These are phyloP conservation scores for Falco naumanni DNA, from an alignment of 2,797 vertebrate species.

Conservation along the genomic window DNA sequence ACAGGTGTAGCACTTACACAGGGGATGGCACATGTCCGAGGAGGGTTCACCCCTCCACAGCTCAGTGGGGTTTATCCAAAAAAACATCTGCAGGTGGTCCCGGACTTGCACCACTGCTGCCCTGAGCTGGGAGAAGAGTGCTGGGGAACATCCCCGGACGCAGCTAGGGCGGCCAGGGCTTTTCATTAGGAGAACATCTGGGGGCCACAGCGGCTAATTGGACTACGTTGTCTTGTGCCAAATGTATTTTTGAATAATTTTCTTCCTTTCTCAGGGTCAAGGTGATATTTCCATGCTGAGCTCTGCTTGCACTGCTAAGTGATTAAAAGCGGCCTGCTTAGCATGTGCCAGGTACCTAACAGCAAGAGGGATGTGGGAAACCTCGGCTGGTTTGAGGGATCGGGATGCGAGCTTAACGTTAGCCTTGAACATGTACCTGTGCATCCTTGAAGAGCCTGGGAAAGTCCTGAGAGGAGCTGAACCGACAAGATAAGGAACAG, in stretches of 20 bases:
- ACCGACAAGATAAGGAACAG: too few species aligned
- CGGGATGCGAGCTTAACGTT: too few species aligned
- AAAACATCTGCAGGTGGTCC: slow-evolving; percentile 55
- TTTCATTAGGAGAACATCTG: slow-evolving; percentile 55
- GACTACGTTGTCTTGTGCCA: slow-evolving; percentile 12
- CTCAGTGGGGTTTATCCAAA: background rate
- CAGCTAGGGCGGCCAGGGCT: background rate
- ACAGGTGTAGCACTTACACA: slow-evolving; percentile 39
- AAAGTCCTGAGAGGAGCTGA: too few species aligned
- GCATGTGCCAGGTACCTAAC: background rate
- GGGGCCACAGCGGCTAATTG: slow-evolving; percentile 19
- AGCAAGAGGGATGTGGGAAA: background rate
- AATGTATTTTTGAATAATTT: background rate
- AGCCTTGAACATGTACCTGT: too few species aligned
- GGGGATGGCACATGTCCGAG: slow-evolving; percentile 29
- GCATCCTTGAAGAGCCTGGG: too few species aligned
- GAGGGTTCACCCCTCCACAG: background rate
- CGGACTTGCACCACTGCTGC: background rate
- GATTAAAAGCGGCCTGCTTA: background rate
- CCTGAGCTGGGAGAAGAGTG: background rate
- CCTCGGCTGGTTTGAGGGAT: too few species aligned
- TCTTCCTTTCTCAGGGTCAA: background rate
- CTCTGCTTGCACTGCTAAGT: background rate
- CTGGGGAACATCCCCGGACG: background rate
- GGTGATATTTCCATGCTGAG: background rate